Percentiles rank a stretch among this genome's conserved stretches.
Conservation (phyloP, 2,113 vertebrate species). For the Phyllostomus discolor region DNA sequence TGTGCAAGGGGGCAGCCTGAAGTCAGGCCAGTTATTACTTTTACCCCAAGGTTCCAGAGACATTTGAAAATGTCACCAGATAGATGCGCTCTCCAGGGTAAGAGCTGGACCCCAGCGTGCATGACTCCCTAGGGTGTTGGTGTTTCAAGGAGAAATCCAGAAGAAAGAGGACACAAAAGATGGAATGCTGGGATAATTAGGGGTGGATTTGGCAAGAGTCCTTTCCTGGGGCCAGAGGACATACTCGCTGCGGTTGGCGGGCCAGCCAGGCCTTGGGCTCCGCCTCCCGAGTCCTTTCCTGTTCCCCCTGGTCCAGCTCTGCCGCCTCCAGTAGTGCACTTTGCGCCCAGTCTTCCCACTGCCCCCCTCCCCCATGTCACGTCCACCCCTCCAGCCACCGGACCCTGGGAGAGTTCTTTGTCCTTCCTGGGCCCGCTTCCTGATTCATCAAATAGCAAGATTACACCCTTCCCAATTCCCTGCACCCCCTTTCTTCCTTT, state of each 20-base stretch:
- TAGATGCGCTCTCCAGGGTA: background rate
- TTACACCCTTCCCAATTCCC: background rate
- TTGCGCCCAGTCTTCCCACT: background rate
- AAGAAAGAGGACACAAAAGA: background rate
- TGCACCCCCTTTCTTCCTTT: background rate
- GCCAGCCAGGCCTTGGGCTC: background rate
- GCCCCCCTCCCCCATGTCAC: background rate
- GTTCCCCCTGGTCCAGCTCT: background rate
- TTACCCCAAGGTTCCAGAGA: background rate
- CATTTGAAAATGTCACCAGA: background rate
- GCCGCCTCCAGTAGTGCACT: background rate
- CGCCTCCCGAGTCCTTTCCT: background rate
- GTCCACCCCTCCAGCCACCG: background rate
- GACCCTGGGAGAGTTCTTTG: background rate
- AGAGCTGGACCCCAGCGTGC: rapidly evolving
- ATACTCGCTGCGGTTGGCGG: background rate
- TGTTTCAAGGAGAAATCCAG: background rate
- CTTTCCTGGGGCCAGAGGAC: background rate
- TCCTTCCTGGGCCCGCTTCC: background rate
- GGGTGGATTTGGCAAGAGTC: background rate
- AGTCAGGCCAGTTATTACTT: background rate
- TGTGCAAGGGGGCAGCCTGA: background rate
- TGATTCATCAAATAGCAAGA: background rate
- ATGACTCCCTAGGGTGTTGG: background rate
- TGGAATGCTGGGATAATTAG: background rate